Base-by-base conservation (phyloP, 1,140 invertebrate genomes). In the Aporrectodea caliginosa region DNA sequence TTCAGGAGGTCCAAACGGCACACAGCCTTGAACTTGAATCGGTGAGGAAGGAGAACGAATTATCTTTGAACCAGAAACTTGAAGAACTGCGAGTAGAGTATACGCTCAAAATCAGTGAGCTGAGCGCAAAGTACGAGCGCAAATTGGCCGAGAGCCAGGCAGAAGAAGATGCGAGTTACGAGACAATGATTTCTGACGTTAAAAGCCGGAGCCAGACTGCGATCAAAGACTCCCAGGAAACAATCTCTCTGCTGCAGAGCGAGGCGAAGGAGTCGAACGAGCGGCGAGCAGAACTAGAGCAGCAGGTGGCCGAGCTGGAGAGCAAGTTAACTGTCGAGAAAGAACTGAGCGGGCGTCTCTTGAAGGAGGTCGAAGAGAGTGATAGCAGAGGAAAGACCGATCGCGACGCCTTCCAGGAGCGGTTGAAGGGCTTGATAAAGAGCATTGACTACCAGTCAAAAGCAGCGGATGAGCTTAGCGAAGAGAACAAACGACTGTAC, bases 311-410 rank as follows among this genome's bases (percentile, higher is more conserved):
- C 0, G 81, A 81, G 16, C 75, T 82, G 14, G 71, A 81, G 29
- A 75, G 71, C 30, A 68, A 82, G 76, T 80, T 80, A 73, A 30
- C n/a, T 16, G 78, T 74, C 35, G 6, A 78, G 22, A 72, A 72
- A 29, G 31, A 32, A 29, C 2, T 12, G 6, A 12, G 31, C 22
- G 22, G 22, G 22, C 6, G 43, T 58, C 22, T 12, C 22, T 58
- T 58, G 22, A 58, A 58, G 22, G 6, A 58, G 22, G 6, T 58
- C 6, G 43, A 58, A 58, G 43, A 58, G 22, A 6, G 6, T 58
- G 43, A 58, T 22, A 12, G 6, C 6, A 58, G 43, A 58, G 43
- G 6, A 58, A 58, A 22, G 43, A 22, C 6, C 22, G 43, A 58
- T 58, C 43, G 43, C 22, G 43, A 58, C 22, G 6, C 43, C 22